Base-by-base conservation (phyloP, 53 echinoderm and acorn worm genomes). In the Hippasteria phrygiana region DNA sequence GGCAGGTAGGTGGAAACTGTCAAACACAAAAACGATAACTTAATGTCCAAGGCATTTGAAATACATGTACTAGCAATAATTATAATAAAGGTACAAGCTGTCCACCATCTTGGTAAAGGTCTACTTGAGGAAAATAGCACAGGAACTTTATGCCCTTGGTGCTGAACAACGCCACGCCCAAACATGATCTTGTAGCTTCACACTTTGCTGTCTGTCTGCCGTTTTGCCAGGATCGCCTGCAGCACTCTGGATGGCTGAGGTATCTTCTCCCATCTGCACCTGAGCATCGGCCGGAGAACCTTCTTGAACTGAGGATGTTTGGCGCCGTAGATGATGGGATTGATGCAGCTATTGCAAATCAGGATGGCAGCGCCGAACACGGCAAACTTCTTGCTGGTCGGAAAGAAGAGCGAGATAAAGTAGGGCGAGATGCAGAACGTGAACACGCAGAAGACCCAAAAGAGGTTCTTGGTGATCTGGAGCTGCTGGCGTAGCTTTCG, bases 301-400 rank as follows among this genome's bases (percentile, higher is more conserved):
- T 24, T 38, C 71, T 87, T 89, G 43, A 93, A 93, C 39, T 93
- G 93, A 39, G 93, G 93, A 35, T 93, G 93, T 39, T 89, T 89
- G n/a, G 55, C 62, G 22, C 64, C 77, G 67, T 88, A 88, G 48
- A 88, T 76, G 56, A 76, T 88, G 2, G 77, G 77, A 43, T 88
- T 75, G 31, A 59, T 77, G 59, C 86, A 85, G 27, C 88, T 84
- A 62, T 93, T 93, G 27, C 17, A 34, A 36, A 93, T 74, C 13
- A 93, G 55, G 55, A 86, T 45, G 27, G 56, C 38, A 28, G 87
- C 89, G 26, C 89, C 86, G 78, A 69, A 89, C 32, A 89, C 87
- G 24, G 86, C 89, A 35, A 93, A 86, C 7, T 55, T 42, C 0
- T 41, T n/a, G 42, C 35, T 28, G 38, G 18, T 66, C 1, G 77